phyloP scores from a whole-genome alignment of 2,797 vertebrate genomes.

The Tachyglossus aculeatus region DNA sequence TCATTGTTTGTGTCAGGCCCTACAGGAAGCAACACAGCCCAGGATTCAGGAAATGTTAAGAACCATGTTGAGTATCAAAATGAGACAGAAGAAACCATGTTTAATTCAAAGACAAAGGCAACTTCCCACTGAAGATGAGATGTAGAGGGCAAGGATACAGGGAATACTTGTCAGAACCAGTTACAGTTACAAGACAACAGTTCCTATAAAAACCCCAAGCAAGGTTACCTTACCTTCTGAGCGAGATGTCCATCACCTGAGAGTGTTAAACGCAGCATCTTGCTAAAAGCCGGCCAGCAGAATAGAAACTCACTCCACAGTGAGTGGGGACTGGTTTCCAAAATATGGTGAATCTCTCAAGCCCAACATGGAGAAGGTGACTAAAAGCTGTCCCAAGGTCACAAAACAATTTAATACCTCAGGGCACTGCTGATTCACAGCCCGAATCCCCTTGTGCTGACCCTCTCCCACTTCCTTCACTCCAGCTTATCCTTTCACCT shows the following conservation, averaged over 20 bases:
- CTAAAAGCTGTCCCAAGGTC: too few relatives aligned
- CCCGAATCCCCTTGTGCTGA: too few relatives aligned
- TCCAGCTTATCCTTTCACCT: too few relatives aligned
- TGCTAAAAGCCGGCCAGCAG: neutral
- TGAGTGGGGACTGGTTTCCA: too few relatives aligned
- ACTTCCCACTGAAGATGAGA: neutral
- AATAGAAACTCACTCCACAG: too few relatives aligned
- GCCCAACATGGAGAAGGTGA: too few relatives aligned
- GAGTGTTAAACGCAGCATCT: neutral
- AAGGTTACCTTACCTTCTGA: neutral
- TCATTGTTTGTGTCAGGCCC: neutral
- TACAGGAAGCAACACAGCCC: neutral
- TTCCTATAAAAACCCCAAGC: neutral
- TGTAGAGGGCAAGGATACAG: neutral
- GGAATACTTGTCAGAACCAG: neutral
- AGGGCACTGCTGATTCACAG: too few relatives aligned
- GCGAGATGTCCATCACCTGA: neutral
- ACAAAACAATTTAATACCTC: too few relatives aligned
- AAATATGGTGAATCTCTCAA: too few relatives aligned
- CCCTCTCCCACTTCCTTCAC: too few relatives aligned
- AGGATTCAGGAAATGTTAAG: neutral
- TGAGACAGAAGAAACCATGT: neutral
- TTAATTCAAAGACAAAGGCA: conserved; percentile 5
- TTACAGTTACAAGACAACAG: neutral
- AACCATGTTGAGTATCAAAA: neutral